phyloP scores from a whole-genome alignment of 1,140 invertebrate genomes.

The Danaus melanippus region DNA sequence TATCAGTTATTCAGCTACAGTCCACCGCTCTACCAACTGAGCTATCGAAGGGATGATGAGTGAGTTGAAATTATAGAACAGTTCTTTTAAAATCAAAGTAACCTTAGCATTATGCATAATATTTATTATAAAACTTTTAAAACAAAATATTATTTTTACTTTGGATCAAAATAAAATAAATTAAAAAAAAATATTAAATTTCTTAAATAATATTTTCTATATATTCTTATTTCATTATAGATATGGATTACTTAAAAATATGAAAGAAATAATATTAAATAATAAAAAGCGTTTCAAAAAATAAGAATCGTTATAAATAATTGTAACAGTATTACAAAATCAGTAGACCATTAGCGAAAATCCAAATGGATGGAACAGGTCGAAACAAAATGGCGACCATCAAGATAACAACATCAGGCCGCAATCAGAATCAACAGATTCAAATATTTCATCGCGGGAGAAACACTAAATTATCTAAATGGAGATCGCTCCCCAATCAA shows the following conservation, averaged over 20 bases:
- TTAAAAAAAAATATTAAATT: too few species aligned
- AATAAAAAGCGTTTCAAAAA: too few species aligned
- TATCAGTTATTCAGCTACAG: constrained; percentile 75
- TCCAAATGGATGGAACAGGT: constrained; percentile 22
- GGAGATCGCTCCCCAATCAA: constrained; percentile 48
- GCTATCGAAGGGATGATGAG: constrained; percentile 75
- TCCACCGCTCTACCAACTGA: constrained; percentile 88
- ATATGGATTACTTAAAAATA: too few species aligned
- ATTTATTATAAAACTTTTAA: too few species aligned
- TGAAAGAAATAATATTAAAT: too few species aligned
- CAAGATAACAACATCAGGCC: constrained; percentile 44
- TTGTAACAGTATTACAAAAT: constrained; percentile 9
- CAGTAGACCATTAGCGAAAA: constrained; percentile 2
- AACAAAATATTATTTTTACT: neutral
- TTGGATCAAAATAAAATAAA: too few species aligned
- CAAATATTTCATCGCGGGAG: constrained; percentile 50
- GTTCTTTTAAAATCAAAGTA: neutral
- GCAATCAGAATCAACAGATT: constrained; percentile 32
- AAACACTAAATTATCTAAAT: constrained; percentile 68
- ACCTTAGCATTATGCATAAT: too few species aligned
- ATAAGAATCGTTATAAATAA: too few species aligned
- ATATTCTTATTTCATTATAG: too few species aligned
- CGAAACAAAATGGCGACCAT: constrained; percentile 41
- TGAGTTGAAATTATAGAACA: constrained; percentile 16
- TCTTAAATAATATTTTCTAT: too few species aligned